phyloP scores from a whole-genome alignment of 2,113 vertebrate genomes.

The Pseudonaja textilis region DNA sequence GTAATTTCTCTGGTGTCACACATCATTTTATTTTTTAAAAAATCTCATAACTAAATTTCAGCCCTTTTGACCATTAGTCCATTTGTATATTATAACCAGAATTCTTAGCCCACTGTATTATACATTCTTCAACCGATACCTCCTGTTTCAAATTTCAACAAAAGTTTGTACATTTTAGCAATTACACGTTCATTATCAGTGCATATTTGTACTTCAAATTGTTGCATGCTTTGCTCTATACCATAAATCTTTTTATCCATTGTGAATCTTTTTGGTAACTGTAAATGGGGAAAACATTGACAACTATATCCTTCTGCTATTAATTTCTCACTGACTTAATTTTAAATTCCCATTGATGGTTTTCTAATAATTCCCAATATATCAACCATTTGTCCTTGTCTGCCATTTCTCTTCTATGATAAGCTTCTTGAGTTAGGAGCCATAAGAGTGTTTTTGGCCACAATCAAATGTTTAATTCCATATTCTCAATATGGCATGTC shows the following conservation, averaged over 20 bases:
- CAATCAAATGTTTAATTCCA: neutral
- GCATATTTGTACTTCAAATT: neutral
- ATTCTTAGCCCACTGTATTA: neutral
- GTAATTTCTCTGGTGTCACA: neutral
- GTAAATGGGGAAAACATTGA: neutral
- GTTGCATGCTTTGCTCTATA: neutral
- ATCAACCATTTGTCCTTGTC: neutral
- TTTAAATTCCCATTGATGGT: neutral
- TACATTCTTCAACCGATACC: neutral
- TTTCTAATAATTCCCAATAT: neutral
- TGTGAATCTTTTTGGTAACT: neutral
- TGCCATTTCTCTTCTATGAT: neutral
- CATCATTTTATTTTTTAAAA: neutral
- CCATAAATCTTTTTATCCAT: neutral
- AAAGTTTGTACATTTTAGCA: neutral
- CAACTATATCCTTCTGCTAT: neutral
- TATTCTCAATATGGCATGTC: neutral
- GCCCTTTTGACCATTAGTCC: neutral
- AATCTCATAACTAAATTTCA: neutral
- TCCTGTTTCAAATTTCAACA: neutral
- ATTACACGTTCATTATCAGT: neutral
- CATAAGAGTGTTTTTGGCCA: neutral
- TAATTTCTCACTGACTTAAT: neutral
- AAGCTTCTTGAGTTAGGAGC: neutral
- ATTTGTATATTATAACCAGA: neutral